Evolutionary conservation across 2,797 vertebrate genomes (phyloP), one percentile per base, ranked within the genome.

Genomic region (Melanotaenia nigrans): DNA sequence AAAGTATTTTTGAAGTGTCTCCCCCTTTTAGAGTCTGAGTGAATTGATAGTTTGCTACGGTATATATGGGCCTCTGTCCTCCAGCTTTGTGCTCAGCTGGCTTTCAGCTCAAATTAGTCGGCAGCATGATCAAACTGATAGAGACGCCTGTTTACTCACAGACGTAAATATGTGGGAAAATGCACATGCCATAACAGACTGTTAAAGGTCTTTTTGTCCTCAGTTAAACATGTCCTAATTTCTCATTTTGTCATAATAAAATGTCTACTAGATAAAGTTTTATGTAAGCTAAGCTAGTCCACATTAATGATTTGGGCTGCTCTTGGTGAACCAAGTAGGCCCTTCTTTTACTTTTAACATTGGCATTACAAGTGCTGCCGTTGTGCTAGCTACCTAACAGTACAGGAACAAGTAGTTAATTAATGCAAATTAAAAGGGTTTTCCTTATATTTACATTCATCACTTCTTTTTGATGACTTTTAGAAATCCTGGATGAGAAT

Each of bases 91-190:
- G 6, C 33, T 68, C 36, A 33, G 65, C 28, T 47, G 20, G 36
- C 12, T 51, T 45, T 45, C 45, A 49, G 5, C 68, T 58, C 61
- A 28, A 35, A 72, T 85, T 79, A 82, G 71, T 86, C 78, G 54
- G 68, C 65, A 65, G 65, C 32, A 14, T 67, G 54, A 83, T 79
- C 66, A 62, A 82, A 79, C 68, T 35, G 61, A 78, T 68, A 25
- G 59, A 40, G 24, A 40, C 38, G 38, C 36, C 22, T 28, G 35
- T 56, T 24, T 42, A 53, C 36, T 22, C 38, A 32, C 16, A 57
- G 16, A 54, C 33, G 35, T 5, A 65, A 25, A 30, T 20, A 38
- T 55, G 35, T 0, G 54, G 38, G 51, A 55, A 57, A 56, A 33
- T 33, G 9, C 18, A 35, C 40, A 13, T 32, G 36, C 30, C 55